Percentiles rank a stretch among this genome's conserved stretches.
Conservation (phyloP, 2,888 invertebrate species). For the Lithophane leautieri region DNA sequence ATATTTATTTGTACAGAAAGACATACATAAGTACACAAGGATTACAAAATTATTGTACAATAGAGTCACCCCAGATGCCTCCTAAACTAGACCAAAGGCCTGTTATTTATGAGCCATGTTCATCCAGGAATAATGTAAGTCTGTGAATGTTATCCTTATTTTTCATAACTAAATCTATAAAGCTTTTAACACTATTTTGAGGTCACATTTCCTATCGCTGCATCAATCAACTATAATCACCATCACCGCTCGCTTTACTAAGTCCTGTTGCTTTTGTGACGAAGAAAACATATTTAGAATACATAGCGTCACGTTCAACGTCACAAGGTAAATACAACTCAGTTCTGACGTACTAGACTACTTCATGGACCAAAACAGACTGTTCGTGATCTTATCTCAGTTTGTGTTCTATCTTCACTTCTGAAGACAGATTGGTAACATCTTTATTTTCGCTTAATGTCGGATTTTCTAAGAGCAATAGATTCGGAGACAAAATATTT, state of each 20-base stretch:
- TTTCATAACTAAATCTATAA: background rate
- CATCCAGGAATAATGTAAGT: no score
- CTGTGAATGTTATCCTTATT: no score
- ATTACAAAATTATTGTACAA: no score
- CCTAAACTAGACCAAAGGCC: no score
- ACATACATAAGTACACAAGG: no score
- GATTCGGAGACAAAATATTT: constrained; percentile 11
- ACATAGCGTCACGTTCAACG: constrained; percentile 49
- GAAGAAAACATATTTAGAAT: constrained; percentile 46
- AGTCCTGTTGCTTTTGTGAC: constrained; percentile 17
- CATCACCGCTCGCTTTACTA: constrained; percentile 14
- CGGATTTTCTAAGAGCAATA: constrained; percentile 11
- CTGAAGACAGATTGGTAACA: constrained; percentile 11
- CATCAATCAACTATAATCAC: background rate
- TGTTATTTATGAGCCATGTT: no score
- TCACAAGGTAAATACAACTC: constrained; percentile 35
- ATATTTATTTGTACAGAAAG: no score
- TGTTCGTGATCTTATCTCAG: constrained; percentile 25
- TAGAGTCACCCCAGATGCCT: no score
- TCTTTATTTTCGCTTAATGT: constrained; percentile 2
- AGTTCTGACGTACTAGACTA: constrained; percentile 42
- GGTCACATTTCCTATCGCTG: background rate
- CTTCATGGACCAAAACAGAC: constrained; percentile 44
- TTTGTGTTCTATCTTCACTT: constrained; percentile 19
- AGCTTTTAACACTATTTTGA: background rate